Evolutionary conservation across 2,113 vertebrate genomes (phyloP), one percentile per base, ranked within the genome.

Genomic region (Silurus glanis): DNA sequence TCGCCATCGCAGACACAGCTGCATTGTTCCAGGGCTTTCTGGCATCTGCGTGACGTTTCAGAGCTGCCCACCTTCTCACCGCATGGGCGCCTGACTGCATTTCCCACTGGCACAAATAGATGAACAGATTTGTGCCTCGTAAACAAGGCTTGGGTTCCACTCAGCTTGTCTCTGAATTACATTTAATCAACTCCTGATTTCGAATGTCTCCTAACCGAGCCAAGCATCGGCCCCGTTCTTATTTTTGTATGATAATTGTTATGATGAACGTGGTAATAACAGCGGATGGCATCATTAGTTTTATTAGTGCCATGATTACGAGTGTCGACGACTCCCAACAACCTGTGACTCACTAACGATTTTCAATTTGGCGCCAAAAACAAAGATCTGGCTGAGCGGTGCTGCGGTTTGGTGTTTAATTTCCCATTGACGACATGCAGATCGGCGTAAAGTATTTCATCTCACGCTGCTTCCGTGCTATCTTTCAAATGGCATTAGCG

Each of bases 61-160:
- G 75, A 45, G 74, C 67, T 80, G 86, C 55, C 83, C 83, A 84
- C 66, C 76, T 84, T 19, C 69, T 13, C 82, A 21, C 25, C 25
- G 79, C 74, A 58, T 76, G 83, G 64, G 67, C 80, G 76, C 83
- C 66, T 85, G 25, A 61, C 61, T 83, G 80, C 83, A 17, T 71
- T 80, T 88, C 87, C 72, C 82, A 83, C 83, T 90, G 89, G 89
- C 89, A 89, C 86, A 87, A 83, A 89, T 82, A 85, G 83, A 80
- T 84, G 87, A 89, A 72, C 89, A 89, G 89, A 87, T 90, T 90
- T 89, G 66, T 21, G 58, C 83, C 66, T 87, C 83, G 80, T 87
- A 87, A 88, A 88, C 76, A 82, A 62, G 56, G 83, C 25, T 86
- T 82, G 82, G 72, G 49, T 82, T 88, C 79, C 83, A 85, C 83